Conservation (phyloP, 2,113 vertebrate species). For the Grus americana region DNA sequence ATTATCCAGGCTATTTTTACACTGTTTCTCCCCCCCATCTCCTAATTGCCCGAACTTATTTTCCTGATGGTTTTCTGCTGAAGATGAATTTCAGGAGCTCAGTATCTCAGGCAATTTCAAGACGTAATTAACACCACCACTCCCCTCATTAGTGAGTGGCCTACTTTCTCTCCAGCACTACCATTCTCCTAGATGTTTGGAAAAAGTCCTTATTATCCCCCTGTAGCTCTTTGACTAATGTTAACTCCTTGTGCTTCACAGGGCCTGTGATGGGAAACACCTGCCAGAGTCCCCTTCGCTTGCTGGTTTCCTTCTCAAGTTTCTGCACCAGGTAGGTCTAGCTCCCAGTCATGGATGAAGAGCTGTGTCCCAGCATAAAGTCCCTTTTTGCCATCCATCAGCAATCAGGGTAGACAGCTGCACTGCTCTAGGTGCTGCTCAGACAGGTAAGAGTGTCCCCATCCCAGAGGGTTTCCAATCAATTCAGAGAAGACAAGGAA, state of each 20-base stretch:
- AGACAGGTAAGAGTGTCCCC: background rate
- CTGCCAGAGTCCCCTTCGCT: accelerated
- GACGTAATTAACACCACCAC: constrained; percentile 38
- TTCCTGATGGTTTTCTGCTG: constrained; percentile 41
- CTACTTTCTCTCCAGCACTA: constrained; percentile 31
- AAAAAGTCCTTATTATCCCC: background rate
- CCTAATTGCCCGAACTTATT: constrained; percentile 46
- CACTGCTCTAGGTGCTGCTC: background rate
- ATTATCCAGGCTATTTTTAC: constrained; percentile 57
- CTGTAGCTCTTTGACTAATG: background rate
- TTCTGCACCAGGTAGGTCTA: background rate
- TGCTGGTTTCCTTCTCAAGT: background rate
- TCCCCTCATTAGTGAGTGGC: constrained; percentile 42
- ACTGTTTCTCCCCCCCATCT: background rate
- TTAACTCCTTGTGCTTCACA: background rate
- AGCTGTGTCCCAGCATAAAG: background rate
- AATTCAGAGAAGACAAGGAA: background rate
- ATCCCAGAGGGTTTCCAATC: background rate
- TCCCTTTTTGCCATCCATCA: background rate
- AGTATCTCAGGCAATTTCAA: constrained; percentile 35
- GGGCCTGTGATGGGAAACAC: background rate
- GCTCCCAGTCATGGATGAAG: background rate
- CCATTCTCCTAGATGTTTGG: background rate
- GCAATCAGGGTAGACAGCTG: background rate
- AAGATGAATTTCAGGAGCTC: constrained; percentile 54